Evolutionary conservation across 2,888 invertebrate genomes (phyloP).

Genomic region (Amphipoea lucens): DNA sequence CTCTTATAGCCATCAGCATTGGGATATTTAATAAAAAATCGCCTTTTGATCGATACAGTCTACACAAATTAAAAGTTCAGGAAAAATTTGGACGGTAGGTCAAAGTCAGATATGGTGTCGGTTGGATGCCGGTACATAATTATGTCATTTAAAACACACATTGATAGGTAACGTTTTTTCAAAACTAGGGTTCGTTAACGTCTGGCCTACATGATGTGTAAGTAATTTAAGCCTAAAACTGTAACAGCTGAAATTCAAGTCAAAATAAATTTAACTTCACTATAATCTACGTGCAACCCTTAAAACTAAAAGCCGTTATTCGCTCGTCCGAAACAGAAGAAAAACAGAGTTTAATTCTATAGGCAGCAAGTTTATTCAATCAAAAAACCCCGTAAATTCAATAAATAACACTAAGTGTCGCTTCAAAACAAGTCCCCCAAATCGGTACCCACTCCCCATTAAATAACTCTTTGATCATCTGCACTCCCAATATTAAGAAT

Average conservation of each 20-base stretch:
- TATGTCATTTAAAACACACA: slow-evolving; percentile 1
- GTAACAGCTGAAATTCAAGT: not conserved
- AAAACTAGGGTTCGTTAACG: not conserved
- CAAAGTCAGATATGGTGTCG: no score
- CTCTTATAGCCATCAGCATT: no score
- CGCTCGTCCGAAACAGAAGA: slow-evolving; percentile 5
- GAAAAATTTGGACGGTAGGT: no score
- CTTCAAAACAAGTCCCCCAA: slow-evolving; percentile 45
- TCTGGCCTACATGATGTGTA: not conserved
- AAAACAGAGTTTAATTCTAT: not conserved
- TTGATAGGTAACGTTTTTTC: not conserved
- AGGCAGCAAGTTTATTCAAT: slow-evolving; percentile 9
- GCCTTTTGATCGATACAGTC: no score
- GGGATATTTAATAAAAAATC: no score
- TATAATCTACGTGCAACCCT: not conserved
- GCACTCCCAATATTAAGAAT: slow-evolving; percentile 55
- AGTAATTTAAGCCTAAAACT: not conserved
- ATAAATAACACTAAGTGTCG: slow-evolving; percentile 51
- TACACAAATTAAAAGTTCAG: no score
- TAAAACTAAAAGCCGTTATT: not conserved
- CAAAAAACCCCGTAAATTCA: slow-evolving; percentile 26
- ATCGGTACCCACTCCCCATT: slow-evolving; percentile 22
- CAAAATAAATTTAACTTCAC: not conserved
- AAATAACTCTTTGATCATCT: slow-evolving; percentile 57
- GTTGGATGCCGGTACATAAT: no score